phyloP scores from a whole-genome alignment of 1,140 invertebrate species.

The Zeugodacus cucurbitae region DNA sequence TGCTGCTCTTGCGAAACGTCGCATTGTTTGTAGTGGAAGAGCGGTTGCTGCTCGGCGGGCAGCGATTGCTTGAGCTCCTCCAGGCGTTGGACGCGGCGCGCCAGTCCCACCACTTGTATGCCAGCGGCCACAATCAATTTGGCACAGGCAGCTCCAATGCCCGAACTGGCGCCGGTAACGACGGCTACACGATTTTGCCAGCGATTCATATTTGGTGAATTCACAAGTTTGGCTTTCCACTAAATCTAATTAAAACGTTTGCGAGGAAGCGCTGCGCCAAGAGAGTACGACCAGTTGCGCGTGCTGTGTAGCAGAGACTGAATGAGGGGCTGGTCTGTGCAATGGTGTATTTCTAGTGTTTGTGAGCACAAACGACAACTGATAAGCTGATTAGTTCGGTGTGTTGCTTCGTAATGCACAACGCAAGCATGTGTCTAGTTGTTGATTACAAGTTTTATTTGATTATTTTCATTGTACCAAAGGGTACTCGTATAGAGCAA shows the following conservation, averaged over 20 bases:
- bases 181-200: constrained; percentile 46
- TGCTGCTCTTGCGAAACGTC: constrained; percentile 74
- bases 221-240: not conserved
- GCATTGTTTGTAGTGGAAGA: constrained; percentile 67
- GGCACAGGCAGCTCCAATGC: constrained; percentile 69
- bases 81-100: constrained; percentile 59
- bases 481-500: too few relatives aligned
- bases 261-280: not conserved
- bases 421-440: too few relatives aligned
- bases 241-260: not conserved
- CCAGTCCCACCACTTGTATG: constrained; percentile 71
- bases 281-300: not conserved
- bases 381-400: not conserved
- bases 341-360: not conserved
- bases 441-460: not conserved
- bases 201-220: constrained; percentile 34
- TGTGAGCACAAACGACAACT: not conserved
- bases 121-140: constrained; percentile 66
- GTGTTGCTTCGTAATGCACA: not conserved
- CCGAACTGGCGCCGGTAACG: constrained; percentile 52
- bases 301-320: not conserved
- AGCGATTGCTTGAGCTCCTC: constrained; percentile 49
- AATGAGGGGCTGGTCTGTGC: not conserved
- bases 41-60: constrained; percentile 46
- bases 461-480: not conserved